Conservation (phyloP, 1,140 invertebrate species). For the Drosophila prosaltans region DNA sequence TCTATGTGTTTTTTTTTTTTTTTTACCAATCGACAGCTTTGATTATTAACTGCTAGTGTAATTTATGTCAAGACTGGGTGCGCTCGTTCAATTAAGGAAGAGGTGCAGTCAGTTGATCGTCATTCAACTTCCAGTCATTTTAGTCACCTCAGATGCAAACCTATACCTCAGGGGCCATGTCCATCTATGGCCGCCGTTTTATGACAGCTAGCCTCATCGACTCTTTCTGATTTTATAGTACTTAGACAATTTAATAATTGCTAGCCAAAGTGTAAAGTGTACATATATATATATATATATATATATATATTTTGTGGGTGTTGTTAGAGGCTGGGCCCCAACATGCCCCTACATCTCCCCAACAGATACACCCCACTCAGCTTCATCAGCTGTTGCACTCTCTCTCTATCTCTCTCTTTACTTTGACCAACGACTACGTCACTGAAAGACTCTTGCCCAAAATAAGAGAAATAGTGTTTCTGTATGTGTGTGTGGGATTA, state of each 20-base stretch:
- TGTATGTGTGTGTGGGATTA: conserved; percentile 27
- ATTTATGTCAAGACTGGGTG: conserved; percentile 40
- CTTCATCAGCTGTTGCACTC: conserved; percentile 15
- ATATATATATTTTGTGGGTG: conserved; percentile 52
- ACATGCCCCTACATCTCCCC: not conserved
- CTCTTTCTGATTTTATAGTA: conserved; percentile 1
- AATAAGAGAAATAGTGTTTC: not conserved
- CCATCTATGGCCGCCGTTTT: conserved; percentile 10
- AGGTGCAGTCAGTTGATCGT: conserved; percentile 54
- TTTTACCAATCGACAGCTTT: not conserved
- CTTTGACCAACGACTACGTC: conserved; percentile 46
- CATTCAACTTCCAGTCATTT: conserved; percentile 23
- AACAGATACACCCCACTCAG: conserved; percentile 16
- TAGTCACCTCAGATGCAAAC: not conserved
- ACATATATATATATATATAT: conserved; percentile 50
- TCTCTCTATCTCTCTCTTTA: conserved; percentile 26
- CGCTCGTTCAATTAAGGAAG: conserved; percentile 62
- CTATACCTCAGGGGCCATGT: conserved; percentile 2
- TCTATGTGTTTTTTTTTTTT: not conserved
- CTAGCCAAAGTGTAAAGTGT: conserved; percentile 36
- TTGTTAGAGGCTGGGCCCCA: conserved; percentile 59
- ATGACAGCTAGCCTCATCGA: conserved; percentile 1
- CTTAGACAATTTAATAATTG: conserved; percentile 45
- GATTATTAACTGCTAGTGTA: not conserved
- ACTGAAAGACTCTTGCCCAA: conserved; percentile 38